A percentile compares a stretch with the other conserved stretches of the same genome.
Conservation (phyloP, 1,140 invertebrate species). For the Pygmarrhopalites habei region DNA sequence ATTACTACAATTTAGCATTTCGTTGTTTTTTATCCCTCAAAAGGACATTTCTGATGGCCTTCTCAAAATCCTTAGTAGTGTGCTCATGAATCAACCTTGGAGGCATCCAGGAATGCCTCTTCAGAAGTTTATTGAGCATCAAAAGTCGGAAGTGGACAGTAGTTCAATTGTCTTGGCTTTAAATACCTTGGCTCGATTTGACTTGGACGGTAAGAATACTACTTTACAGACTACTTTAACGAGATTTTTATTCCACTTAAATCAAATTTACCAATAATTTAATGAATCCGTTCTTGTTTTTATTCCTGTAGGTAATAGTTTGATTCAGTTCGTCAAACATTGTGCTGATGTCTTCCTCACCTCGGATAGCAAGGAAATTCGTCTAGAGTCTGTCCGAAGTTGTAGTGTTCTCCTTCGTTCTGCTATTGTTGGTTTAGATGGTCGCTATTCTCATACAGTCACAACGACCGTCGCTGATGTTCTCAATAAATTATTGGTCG, state of each 20-base stretch:
- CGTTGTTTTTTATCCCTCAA: too few species aligned
- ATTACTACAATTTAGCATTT: too few species aligned
- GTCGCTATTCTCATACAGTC: conserved; percentile 63
- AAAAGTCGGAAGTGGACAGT: conserved; percentile 51
- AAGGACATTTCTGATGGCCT: conserved; percentile 87
- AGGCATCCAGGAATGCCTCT: conserved; percentile 67
- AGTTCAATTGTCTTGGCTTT: conserved; percentile 83
- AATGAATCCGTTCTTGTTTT: not conserved
- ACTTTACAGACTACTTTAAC: too few species aligned
- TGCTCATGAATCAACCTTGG: conserved; percentile 81
- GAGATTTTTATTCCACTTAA: not conserved
- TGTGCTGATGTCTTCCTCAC: conserved; percentile 90
- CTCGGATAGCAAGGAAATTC: conserved; percentile 82
- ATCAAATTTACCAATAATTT: not conserved
- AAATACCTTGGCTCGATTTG: conserved; percentile 88
- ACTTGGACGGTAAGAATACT: conserved; percentile 81
- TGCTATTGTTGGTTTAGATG: conserved; percentile 51
- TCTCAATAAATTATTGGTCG: conserved; percentile 77
- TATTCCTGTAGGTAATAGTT: conserved; percentile 64
- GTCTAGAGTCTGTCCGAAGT: conserved; percentile 88
- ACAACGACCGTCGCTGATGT: conserved; percentile 82
- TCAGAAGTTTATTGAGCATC: conserved; percentile 15
- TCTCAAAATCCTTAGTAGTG: conserved; percentile 72
- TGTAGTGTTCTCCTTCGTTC: conserved; percentile 80
- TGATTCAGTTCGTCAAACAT: conserved; percentile 83